Base-by-base conservation (phyloP, 2,888 invertebrate genomes). In the Antitype chi region DNA sequence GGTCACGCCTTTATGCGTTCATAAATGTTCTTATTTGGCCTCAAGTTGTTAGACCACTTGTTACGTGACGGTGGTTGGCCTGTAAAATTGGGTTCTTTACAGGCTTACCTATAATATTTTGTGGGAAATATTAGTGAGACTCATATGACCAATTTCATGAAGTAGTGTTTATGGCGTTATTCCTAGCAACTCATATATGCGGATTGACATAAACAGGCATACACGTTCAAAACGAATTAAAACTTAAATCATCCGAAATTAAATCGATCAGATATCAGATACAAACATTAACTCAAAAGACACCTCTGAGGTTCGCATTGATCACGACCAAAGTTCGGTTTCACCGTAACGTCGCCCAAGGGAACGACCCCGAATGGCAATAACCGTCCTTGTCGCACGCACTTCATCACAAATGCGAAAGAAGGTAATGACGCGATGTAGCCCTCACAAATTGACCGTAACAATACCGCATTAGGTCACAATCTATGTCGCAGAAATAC, bases 321-420 rank as follows among this genome's bases (percentile, higher is more conserved):
- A 95, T 95, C 95, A 95, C 92, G 91, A 89, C 91, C 92, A 91
- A 94, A 94, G 93, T 95, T 94, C 91, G 92, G 95, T 94, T 94
- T 93, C 91, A 90, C 90, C 89, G 93, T 95, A 95, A 95, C 94
- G 94, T 94, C 91, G 86, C 95, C 94, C 95, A 72, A 81, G 95
- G 95, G 95, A 94, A 86, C 89, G 90, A 91, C 93, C 92, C 91
- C 88, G 86, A 89, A 88, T 87, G 87, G 83, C 85, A 82, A 38
- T 90, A 90, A 86, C 91, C 89, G 86, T 94, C 94, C 90, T 88
- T 93, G 90, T 94, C 94, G 87, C 91, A 89, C 94, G 85, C 90
- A 88, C 86, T 88, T 84, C 82, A 91, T 91, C 88, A 90, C 91
- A 87, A 88, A 90, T 90, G 88, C 85, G 90, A 90, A 92, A 92